Percentiles rank a stretch among this genome's conserved stretches.
Evolutionary conservation across 2,113 vertebrate species (phyloP).

Genomic region (Neogale vison): DNA sequence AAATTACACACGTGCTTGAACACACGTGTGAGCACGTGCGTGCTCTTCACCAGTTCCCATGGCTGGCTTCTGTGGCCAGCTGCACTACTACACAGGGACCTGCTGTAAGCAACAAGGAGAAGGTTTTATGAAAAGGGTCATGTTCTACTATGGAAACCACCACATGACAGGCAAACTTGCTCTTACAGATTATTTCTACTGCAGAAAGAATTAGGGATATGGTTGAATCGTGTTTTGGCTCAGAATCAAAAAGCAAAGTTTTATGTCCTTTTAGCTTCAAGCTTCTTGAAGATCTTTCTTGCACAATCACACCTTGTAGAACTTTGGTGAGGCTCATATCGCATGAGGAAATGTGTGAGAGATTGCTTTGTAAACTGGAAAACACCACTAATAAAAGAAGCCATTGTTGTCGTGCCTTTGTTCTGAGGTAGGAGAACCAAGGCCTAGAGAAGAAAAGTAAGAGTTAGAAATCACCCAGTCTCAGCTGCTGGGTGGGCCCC

Average conservation of each 20-base stretch:
- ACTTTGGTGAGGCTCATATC: neutral
- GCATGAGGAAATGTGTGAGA: neutral
- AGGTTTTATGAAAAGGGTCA: neutral
- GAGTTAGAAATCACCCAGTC: neutral
- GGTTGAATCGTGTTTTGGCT: neutral
- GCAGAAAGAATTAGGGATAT: neutral
- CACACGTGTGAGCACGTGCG: accelerated
- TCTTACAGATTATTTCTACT: neutral
- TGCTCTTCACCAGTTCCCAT: neutral
- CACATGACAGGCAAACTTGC: neutral
- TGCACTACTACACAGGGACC: neutral
- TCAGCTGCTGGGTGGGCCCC: neutral
- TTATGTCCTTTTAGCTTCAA: neutral
- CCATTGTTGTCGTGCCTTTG: neutral
- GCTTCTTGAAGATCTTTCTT: neutral
- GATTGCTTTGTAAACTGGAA: neutral
- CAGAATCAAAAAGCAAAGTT: neutral
- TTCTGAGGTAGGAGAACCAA: neutral
- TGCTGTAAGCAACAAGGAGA: neutral
- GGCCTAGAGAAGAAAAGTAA: neutral
- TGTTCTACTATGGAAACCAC: neutral
- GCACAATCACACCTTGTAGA: neutral
- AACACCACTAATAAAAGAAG: neutral
- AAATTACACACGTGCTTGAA: neutral
- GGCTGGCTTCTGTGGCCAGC: neutral